Percentiles rank a stretch among this genome's conserved stretches.
Conservation (phyloP, 1,140 invertebrate species). For the Luehdorfia chinensis region DNA sequence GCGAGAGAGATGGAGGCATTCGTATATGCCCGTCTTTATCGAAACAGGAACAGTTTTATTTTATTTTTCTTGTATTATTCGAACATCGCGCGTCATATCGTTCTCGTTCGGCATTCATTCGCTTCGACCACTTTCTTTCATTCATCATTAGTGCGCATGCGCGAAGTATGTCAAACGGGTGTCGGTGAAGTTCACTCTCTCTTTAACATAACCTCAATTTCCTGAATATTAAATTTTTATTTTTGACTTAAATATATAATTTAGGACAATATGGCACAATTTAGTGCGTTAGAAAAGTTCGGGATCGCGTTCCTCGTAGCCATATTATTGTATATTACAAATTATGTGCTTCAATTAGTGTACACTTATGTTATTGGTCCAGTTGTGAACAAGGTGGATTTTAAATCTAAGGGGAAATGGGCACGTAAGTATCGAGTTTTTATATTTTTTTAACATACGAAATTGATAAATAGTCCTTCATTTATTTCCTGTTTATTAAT, state of each 20-base stretch:
- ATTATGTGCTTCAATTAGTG: slow-evolving; percentile 35
- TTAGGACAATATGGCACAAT: slow-evolving; percentile 31
- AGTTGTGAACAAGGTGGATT: slow-evolving; percentile 51
- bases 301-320: slow-evolving; percentile 31
- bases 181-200: slow-evolving; percentile 24
- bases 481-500: no score
- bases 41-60: slow-evolving; percentile 14
- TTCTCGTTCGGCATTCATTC: slow-evolving; percentile 20
- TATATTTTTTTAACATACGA: background rate
- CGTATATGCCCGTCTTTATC: slow-evolving; percentile 1
- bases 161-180: slow-evolving; percentile 33
- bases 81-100: slow-evolving; percentile 13
- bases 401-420: slow-evolving; percentile 61
- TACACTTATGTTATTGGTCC: slow-evolving; percentile 54
- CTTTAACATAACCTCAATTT: slow-evolving; percentile 26
- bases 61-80: slow-evolving; percentile 1
- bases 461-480: no score
- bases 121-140: slow-evolving; percentile 36
- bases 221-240: background rate
- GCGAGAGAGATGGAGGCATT: slow-evolving; percentile 1
- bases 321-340: slow-evolving; percentile 31
- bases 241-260: background rate
- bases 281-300: slow-evolving; percentile 32
- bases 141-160: slow-evolving; percentile 39
- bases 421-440: slow-evolving; percentile 48